Percentiles rank a stretch among this genome's conserved stretches.
Evolutionary conservation across 2,797 vertebrate species (phyloP).

Genomic region (Ispidina picta): DNA sequence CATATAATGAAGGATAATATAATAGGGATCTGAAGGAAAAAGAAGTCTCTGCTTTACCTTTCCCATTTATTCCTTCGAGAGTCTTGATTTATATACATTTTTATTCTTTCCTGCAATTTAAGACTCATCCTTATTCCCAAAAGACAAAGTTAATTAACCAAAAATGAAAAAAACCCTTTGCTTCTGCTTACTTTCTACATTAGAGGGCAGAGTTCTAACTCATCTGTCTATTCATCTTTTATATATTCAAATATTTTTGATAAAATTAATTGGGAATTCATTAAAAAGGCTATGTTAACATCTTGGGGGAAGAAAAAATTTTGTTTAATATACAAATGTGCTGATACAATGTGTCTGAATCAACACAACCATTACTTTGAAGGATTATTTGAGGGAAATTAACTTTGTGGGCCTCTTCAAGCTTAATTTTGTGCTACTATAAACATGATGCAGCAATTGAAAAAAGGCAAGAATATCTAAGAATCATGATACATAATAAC

Average conservation of each 20-base stretch:
- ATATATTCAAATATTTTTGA: slow-evolving; percentile 42
- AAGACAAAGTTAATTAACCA: slow-evolving; percentile 42
- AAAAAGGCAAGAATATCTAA: not conserved
- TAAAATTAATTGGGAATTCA: slow-evolving; percentile 42
- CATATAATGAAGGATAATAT: not conserved
- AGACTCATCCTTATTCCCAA: not conserved
- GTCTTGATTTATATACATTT: not conserved
- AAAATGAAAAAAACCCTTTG: not conserved
- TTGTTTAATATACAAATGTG: slow-evolving; percentile 28
- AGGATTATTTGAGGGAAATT: not conserved
- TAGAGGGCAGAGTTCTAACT: slow-evolving; percentile 33
- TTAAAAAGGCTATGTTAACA: slow-evolving; percentile 16
- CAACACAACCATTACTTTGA: not conserved
- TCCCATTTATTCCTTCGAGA: not conserved
- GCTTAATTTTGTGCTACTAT: not conserved
- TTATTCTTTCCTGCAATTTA: not conserved
- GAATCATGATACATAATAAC: not conserved
- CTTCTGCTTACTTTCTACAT: slow-evolving; percentile 21
- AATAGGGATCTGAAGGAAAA: not conserved
- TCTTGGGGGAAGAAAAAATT: not conserved
- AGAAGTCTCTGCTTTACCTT: not conserved
- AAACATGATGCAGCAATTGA: not conserved
- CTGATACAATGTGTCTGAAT: not conserved
- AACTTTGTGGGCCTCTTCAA: not conserved
- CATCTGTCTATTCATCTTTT: slow-evolving; percentile 22